Evolutionary conservation across 2,113 vertebrate species (phyloP), one percentile per base, ranked within the genome.

Genomic region (Tachuris rubrigastra): DNA sequence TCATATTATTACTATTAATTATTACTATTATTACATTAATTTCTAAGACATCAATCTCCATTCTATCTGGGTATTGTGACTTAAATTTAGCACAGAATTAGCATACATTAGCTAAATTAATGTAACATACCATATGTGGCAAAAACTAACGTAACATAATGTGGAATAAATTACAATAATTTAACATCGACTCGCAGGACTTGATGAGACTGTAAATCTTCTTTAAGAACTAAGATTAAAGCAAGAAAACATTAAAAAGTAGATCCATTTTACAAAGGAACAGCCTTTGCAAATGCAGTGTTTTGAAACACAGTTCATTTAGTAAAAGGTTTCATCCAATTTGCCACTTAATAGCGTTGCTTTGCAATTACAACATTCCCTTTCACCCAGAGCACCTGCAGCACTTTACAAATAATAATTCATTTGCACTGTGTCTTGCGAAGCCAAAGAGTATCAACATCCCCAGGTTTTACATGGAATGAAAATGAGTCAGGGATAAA

Each of bases 151-250:
- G 9, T 62, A 87, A 93, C 90, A 77, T 91, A 94, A 92, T 58
- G 92, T 79, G 92, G 93, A 91, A 96, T 96, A 96, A 96, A 97
- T 97, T 97, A 96, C 93, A 97, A 94, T 94, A 95, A 97, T 96
- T 96, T 96, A 96, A 92, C 90, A 66, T 87, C 78, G 96, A 86
- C 95, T 95, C 93, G 93, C 93, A 93, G 95, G 93, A 66, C 90
- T 95, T 76, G 85, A 92, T 90, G 92, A 95, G 90, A 87, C 80
- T 55, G 92, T 97, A 96, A 95, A 97, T 96, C 96, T 96, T 58
- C 86, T 88, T 90, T 93, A 96, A 93, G 96, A 78, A 87, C 18
- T 2, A 35, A 91, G 92, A 95, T 97, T 93, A 95, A 92, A 96
- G 80, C 65, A 28, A 68, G 95, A 39, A 39, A 92, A 77, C 90